Percentiles rank a stretch among this genome's conserved stretches.
phyloP scores from a whole-genome alignment of 2,888 invertebrate genomes.

The Operophtera brumata region DNA sequence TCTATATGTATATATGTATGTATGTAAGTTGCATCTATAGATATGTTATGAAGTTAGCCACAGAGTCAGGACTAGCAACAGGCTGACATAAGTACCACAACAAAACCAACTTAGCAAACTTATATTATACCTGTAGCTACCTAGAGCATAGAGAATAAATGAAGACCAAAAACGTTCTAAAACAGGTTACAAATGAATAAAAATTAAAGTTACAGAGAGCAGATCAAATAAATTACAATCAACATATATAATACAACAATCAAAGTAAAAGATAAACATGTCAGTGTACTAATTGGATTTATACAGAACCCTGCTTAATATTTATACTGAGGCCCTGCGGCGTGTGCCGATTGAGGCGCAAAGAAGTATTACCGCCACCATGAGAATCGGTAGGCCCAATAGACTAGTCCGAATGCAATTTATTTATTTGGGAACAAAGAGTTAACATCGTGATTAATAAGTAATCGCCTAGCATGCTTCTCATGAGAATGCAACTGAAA shows the following conservation, averaged over 20 bases:
- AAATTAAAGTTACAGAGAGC: conserved; percentile 8
- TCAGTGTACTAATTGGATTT: conserved; percentile 44
- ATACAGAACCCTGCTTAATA: conserved; percentile 14
- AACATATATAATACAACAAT: conserved; percentile 19
- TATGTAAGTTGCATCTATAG: too few relatives aligned
- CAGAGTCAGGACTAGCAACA: too few relatives aligned
- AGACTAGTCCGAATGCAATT: conserved; percentile 5
- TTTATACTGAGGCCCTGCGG: neutral
- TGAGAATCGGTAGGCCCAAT: conserved; percentile 10
- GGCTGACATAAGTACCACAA: too few relatives aligned
- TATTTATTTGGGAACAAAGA: conserved; percentile 10
- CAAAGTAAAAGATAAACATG: conserved; percentile 38
- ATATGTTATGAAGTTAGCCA: too few relatives aligned
- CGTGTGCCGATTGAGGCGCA: conserved; percentile 13
- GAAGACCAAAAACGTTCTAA: neutral
- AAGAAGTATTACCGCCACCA: neutral
- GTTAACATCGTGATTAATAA: neutral
- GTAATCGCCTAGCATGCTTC: too few relatives aligned
- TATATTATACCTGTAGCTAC: too few relatives aligned
- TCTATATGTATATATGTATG: too few relatives aligned
- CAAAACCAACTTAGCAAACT: too few relatives aligned
- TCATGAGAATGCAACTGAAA: too few relatives aligned
- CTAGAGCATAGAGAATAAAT: neutral
- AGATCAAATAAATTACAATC: conserved; percentile 24
- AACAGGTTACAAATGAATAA: neutral